Evolutionary conservation across 1,140 invertebrate genomes (phyloP), one percentile per base, ranked within the genome.

Genomic region (Neelides sp.): DNA sequence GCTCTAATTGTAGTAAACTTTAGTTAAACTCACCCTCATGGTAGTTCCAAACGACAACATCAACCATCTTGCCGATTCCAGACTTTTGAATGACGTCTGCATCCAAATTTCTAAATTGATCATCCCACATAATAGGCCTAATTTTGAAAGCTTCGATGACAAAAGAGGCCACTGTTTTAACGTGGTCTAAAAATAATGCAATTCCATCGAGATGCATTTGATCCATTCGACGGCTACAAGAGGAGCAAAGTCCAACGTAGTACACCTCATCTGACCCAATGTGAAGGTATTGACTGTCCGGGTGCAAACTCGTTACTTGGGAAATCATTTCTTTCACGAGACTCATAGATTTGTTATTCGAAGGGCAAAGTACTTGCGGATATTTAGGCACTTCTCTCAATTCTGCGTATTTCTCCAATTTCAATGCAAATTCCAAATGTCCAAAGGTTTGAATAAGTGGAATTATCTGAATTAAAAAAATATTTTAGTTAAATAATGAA

Each of bases 211-310:
- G 42, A 63, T 67, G 37, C 66, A 64, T 13, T 65, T 52, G 36
- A n/a, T 52, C 63, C 58, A 73, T 67, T 30, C 57, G 52, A 10
- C 64, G 49, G n/a, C 61, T 72, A 55, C 73, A 75, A 7, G 57
- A 39, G 19, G 53, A 47, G 59, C 73, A 75, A 42, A 67, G 58
- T 1, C 70, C 73, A 48, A 75, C 58, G 44, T 73, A 66, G 65
- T 76, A 83, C 0, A 88, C 66, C 69, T 88, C 84, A 64, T 88
- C 83, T 46, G 80, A 82, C 4, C 84, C 85, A 48, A 88, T 80
- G 58, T 88, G 83, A 4, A 88, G 63, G 59, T 81, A 80, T 34
- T 79, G 76, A 28, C 83, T 71, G 35, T 75, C 45, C 0, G 73
- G 71, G 64, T 79, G 76, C 49, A 64, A 52, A 26, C 48, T 49